Evolutionary conservation across 92 coral and sea anemone genomes (phyloP), one percentile per base, ranked within the genome.

Genomic region (Blastomussa wellsi): DNA sequence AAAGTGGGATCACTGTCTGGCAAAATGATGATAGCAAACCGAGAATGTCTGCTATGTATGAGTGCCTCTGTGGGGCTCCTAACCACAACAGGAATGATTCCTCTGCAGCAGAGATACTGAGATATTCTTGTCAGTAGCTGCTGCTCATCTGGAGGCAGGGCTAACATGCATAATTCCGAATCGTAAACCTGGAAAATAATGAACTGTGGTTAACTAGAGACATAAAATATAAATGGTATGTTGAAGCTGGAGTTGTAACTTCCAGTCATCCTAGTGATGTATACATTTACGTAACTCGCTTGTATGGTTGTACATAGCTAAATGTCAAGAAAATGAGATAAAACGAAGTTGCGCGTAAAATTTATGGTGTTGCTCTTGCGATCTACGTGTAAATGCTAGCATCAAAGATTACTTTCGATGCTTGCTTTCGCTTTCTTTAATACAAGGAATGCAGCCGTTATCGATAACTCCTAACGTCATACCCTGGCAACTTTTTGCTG

Each of bases 41-140:
- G 82, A 32, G 92, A 90, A 53, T 91, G 89, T 85, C 94, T 76
- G 32, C 89, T 84, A 42, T 91, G 94, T 42, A 91, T 91, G 48
- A 91, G 92, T 31, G 94, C 92, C 79, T 91, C 92, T 37, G 89
- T 88, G 24, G 89, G 91, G 78, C 90, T 91, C 72, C 82, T 86
- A 15, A 91, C 94, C 59, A 85, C 94, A 16, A 91, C 81, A n/a
- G 94, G 92, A 76, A 90, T 77, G 68, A 78, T 84, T 49, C 94
- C 87, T 32, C 79, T 80, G 57, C 33, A 80, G 59, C 70, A 82
- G 38, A 91, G 85, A 72, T 47, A 88, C 81, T 91, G 87, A 51
- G 79, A 76, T 24, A 88, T 48, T 85, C 78, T 77, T 37, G 82
- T 62, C 49, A 85, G 55, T n/a, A 77, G 77, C 74, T 75, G 80